Base-by-base conservation (phyloP, 2,888 invertebrate genomes). In the Timema podura region DNA sequence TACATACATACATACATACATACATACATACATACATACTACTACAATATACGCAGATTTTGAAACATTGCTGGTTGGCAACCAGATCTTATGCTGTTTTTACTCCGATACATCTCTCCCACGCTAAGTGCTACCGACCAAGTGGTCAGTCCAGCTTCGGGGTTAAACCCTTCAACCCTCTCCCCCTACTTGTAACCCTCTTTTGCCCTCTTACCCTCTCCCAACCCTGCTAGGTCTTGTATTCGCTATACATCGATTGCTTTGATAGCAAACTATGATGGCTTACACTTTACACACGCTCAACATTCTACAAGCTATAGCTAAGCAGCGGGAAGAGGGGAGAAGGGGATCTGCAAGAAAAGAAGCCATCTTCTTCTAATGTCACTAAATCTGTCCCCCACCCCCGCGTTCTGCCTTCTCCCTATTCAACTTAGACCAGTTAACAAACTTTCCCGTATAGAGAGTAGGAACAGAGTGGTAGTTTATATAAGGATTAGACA, bases 261-360 rank as follows among this genome's bases (percentile, higher is more conserved):
- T 61, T 61, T 61, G 61, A 61, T 61, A 61, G 61, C 61, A 30
- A 61, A 61, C 61, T 61, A 61, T 61, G 61, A 61, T 44, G 61
- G 61, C 61, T 61, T 61, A 61, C 61, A 11, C 30, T 30, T 30
- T 30, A 30, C 30, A 30, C 30, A 30, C 30, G 30, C 30, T 30
- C 30, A 30, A 30, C 30, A 30, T 30, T 30, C 30, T 30, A 30
- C 30, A 30, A 30, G 30, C 30, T 30, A 30, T 30, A 30, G 30
- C 30, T 30, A 30, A 30, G 61, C 57, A 30, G 44, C 6, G 61
- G 44, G 6, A 30, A 45, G 61, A 57, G 30, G 57, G 30, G 30
- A 57, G 57, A 13, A 15, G n/a, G n/a, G 13, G 8, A 15, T 51
- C 57, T 16, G 57, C 16, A 51, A 15, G 13, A 30, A 6, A n/a